These are phyloP conservation scores for Hypsopygia costalis DNA, from an alignment of 2,888 invertebrate species.

Conservation along the genomic window DNA sequence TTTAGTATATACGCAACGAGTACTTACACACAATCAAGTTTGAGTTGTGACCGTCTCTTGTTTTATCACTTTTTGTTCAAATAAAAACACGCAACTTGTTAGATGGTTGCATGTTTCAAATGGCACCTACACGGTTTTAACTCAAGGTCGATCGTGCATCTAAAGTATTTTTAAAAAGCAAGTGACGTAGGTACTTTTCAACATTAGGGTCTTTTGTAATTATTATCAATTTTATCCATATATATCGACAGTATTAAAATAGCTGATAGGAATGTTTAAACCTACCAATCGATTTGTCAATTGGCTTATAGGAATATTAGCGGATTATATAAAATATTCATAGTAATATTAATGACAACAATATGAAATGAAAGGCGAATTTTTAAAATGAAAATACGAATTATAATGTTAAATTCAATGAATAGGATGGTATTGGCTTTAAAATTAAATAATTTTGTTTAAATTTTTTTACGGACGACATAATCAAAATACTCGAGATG, in stretches of 20 bases:
- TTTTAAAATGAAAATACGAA: too few species aligned
- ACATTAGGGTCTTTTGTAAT: not conserved
- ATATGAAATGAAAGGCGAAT: too few species aligned
- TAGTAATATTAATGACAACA: too few species aligned
- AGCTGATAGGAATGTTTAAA: not conserved
- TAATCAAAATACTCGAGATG: conserved; percentile 27
- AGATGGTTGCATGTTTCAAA: conserved; percentile 3
- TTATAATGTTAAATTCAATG: not conserved
- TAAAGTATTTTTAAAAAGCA: conserved; percentile 3
- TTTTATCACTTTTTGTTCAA: conserved; percentile 8
- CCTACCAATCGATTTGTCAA: too few species aligned
- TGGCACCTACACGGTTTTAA: conserved; percentile 1
- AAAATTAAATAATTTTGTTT: conserved; percentile 14
- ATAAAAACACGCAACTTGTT: conserved; percentile 1
- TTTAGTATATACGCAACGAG: not conserved
- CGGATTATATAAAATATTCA: too few species aligned
- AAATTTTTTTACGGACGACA: not conserved
- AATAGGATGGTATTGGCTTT: conserved; percentile 19
- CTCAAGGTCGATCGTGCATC: conserved; percentile 8
- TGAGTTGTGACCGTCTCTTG: conserved; percentile 5
- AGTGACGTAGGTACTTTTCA: conserved; percentile 5
- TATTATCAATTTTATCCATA: not conserved
- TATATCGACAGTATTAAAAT: conserved; percentile 3
- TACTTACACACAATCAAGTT: conserved; percentile 4
- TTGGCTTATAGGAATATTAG: too few species aligned